Base-by-base conservation (phyloP, 2,888 invertebrate genomes). In the Perithous albicinctus region DNA sequence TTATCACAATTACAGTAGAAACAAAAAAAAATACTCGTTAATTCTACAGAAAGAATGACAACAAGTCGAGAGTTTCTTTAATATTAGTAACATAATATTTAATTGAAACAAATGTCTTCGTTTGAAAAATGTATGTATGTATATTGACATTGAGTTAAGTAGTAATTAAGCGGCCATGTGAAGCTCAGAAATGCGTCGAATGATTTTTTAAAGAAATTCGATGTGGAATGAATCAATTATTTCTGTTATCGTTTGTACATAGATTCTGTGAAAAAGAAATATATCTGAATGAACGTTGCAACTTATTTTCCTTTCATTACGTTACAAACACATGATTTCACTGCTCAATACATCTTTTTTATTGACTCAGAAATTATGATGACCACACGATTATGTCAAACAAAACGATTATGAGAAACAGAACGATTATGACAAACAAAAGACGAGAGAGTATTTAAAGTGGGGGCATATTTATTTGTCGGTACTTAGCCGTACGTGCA, bases 61-160 rank as follows among this genome's bases (percentile, higher is more conserved):
- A 59, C 2, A 35, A 59, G 15, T 32, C 48, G 20, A 20, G n/a
- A 51, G 23, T 23, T 23, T 4, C 0, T 23, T 51, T 23, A 23
- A 12, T 4, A 3, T 2, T 3, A 12, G 20, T 51, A 23, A 23
- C 12, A 20, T 51, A 1, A 23, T 8, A 10, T 23, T 51, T 4
- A 41, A 41, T 23, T 38, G 2, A 69, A 20, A 35, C 10, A 7
- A 20, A n/a, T n/a, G n/a, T n/a, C n/a, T n/a, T n/a, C n/a, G n/a
- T n/a, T n/a, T 6, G 48, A 29, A 48, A 15, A 54, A 35, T 67
- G 51, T 67, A 67, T 67, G 51, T 67, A 70, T 70, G 59, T 70
- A 46, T 59, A 72, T 56, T 70, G 15, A n/a, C 12, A 10, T 70
- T 26, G n/a, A 29, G 0, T 18, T 23, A 26, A 56, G 54, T 29